These are phyloP conservation scores for Tyto alba DNA, from an alignment of 2,113 vertebrate species.

Conservation along the genomic window DNA sequence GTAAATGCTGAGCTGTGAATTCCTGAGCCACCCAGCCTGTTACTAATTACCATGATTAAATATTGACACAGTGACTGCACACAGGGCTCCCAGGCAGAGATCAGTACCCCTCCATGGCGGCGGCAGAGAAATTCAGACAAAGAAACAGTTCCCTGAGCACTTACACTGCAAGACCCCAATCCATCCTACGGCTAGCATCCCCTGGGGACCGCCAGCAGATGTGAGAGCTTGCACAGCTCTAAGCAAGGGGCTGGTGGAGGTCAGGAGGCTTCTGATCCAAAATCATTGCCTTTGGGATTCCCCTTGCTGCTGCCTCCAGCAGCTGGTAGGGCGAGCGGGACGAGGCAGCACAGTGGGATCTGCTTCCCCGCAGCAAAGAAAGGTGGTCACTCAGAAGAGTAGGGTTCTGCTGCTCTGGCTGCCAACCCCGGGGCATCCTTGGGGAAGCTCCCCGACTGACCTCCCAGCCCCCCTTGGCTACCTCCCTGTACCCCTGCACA, in stretches of 20 bases:
- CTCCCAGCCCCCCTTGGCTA: accelerated
- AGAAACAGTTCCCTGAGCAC: background rate
- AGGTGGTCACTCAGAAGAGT: background rate
- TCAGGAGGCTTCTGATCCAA: background rate
- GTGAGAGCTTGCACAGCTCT: background rate
- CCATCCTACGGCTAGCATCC: background rate
- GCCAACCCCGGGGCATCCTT: background rate
- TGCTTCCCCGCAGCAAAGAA: background rate
- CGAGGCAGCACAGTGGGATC: background rate
- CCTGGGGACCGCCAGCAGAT: background rate
- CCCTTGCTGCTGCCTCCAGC: background rate
- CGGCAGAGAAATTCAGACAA: background rate
- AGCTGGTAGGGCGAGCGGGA: accelerated
- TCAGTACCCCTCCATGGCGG: background rate
- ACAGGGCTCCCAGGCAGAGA: constrained; percentile 10
- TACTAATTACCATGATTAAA: constrained; percentile 51
- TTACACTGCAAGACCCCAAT: background rate
- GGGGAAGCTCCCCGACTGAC: background rate
- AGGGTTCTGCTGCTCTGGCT: background rate
- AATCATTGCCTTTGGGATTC: background rate
- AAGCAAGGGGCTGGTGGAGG: background rate
- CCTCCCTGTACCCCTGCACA: background rate
- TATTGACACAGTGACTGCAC: constrained; percentile 50
- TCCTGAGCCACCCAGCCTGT: constrained; percentile 39
- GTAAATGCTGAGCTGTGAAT: constrained; percentile 40